phyloP scores from a whole-genome alignment of 2,797 vertebrate species.

The Phataginus tetradactyla region DNA sequence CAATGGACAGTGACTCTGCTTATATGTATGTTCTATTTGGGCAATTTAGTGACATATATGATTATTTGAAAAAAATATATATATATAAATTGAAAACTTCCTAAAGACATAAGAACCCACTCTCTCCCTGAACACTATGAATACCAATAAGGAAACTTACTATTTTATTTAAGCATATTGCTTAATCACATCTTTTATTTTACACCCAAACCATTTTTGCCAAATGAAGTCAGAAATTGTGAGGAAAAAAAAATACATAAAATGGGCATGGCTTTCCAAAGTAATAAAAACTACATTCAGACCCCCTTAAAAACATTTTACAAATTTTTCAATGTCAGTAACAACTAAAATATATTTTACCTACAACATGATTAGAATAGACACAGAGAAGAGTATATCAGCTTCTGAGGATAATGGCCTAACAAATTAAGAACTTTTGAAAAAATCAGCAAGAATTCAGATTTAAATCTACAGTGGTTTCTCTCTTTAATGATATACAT shows the following conservation, averaged over 20 bases:
- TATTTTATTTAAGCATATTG: conserved; percentile 20
- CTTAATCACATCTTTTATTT: neutral
- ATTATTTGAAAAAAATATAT: neutral
- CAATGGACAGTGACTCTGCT: neutral
- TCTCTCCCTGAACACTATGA: neutral
- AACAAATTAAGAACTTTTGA: neutral
- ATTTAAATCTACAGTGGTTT: neutral
- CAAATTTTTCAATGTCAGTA: conserved; percentile 26
- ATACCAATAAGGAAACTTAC: neutral
- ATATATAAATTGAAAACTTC: neutral
- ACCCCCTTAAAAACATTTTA: conserved; percentile 32
- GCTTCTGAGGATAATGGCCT: neutral
- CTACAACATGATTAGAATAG: neutral
- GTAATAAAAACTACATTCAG: conserved; percentile 45
- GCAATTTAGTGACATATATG: neutral
- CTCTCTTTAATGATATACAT: neutral
- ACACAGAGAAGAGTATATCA: neutral
- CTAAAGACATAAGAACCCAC: neutral
- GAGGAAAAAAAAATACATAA: neutral
- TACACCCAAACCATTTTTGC: neutral
- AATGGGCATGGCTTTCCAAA: conserved; percentile 27
- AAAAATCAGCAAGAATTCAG: neutral
- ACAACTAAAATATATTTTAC: conserved; percentile 41
- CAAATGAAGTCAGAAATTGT: neutral
- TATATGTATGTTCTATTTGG: neutral